Evolutionary conservation across 2,113 vertebrate species (phyloP).

Genomic region (Vombatus ursinus): DNA sequence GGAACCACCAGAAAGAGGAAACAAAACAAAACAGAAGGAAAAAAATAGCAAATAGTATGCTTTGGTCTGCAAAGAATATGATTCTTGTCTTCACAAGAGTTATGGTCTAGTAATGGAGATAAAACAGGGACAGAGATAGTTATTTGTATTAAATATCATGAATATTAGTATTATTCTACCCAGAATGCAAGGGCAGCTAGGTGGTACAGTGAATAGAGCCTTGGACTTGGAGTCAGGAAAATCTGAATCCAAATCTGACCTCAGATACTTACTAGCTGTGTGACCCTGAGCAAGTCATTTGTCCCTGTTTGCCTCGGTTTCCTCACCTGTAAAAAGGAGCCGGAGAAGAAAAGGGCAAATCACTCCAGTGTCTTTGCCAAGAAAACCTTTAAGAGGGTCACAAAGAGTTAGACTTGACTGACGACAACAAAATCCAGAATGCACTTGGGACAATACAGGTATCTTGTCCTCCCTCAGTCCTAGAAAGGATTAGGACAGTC

Average conservation of each 20-base stretch:
- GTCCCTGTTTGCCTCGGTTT: constrained; percentile 4
- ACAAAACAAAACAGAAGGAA: too few species aligned
- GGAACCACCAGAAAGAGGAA: too few species aligned
- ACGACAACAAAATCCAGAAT: neutral
- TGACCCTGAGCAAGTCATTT: neutral
- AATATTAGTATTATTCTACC: neutral
- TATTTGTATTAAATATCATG: neutral
- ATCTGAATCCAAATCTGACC: neutral
- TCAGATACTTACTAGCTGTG: neutral
- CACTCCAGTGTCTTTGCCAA: neutral
- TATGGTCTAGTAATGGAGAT: neutral
- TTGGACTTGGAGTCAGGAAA: neutral
- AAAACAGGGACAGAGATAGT: neutral
- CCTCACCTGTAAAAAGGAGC: constrained; percentile 23
- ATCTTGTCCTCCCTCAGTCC: neutral
- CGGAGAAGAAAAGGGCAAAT: neutral
- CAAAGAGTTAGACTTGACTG: neutral
- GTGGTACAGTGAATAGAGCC: neutral
- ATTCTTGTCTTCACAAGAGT: neutral
- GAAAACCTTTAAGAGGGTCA: neutral
- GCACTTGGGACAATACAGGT: neutral
- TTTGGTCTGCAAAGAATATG: neutral
- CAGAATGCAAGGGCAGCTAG: neutral
- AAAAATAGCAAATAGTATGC: too few species aligned
- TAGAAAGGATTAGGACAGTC: neutral